Evolutionary conservation across 2,888 invertebrate genomes (phyloP), one percentile per base, ranked within the genome.

Genomic region (Cryptocephalus primarius): DNA sequence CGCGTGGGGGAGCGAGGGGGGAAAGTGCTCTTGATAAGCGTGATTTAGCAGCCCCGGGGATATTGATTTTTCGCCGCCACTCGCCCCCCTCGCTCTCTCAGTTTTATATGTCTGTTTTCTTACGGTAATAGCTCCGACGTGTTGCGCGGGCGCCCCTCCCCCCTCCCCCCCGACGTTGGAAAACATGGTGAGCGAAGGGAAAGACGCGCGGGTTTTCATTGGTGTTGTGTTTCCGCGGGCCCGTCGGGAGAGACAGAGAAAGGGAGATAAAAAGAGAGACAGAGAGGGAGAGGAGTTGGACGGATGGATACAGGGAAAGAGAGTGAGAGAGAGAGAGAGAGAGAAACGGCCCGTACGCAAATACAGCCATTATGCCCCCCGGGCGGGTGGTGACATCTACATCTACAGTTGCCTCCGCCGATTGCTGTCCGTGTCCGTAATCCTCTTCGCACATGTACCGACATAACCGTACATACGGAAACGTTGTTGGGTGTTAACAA

Each of bases 11-110:
- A 56, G 72, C 9, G 43, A 13, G 39, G 55, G 51, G 55, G 60
- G 33, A 69, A 71, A 70, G 70, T 72, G 70, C 72, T 72, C 72
- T 72, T 72, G 72, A 72, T 72, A 72, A 72, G 72, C 80, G 80
- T 81, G 82, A 81, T 82, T 82, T 82, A 81, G 80, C 80, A 80
- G 80, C 80, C 80, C 80, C 79, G 79, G 74, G 80, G 80, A 80
- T 71, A 71, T 71, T 71, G 71, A 71, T 71, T 71, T 73, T 72
- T 72, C n/a, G 11, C 11, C 12, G 12, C 36, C 36, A n/a, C 36
- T 36, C 36, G n/a, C 11, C 12, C 36, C 36, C 12, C 36, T 36
- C 36, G 36, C 36, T 63, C 70, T 65, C 69, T 66, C 70, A 71
- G 71, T 72, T 72, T 72, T 72, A 71, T 73, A 72, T 72, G 72